A percentile compares a stretch with the other conserved stretches of the same genome.
Evolutionary conservation across 2,113 vertebrate species (phyloP).

Genomic region (Parotia lawesii): DNA sequence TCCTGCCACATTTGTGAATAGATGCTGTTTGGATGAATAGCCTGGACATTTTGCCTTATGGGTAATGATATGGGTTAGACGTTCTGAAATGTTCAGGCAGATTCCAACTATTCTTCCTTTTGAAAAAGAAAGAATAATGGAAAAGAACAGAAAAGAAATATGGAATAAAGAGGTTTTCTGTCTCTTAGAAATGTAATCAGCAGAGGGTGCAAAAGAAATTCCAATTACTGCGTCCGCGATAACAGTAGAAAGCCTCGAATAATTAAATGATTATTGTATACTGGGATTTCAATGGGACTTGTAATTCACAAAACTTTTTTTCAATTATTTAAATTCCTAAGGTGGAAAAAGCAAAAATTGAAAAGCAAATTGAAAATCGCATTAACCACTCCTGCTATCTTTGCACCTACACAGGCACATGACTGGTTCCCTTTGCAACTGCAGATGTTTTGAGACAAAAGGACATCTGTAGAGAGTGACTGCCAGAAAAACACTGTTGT

Average conservation of each 20-base stretch:
- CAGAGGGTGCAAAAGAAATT: background rate
- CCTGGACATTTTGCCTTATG: background rate
- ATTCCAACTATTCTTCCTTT: background rate
- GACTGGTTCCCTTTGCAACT: background rate
- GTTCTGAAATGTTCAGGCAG: background rate
- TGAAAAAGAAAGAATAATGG: background rate
- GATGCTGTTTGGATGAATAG: background rate
- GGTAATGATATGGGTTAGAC: background rate
- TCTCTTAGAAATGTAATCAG: background rate
- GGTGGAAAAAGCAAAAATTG: conserved; percentile 24
- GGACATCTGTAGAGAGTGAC: background rate
- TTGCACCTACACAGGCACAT: background rate
- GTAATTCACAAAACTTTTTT: conserved; percentile 44
- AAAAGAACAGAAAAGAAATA: background rate
- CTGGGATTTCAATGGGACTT: background rate
- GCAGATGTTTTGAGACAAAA: background rate
- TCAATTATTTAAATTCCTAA: conserved; percentile 43
- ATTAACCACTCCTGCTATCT: background rate
- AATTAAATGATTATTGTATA: conserved; percentile 57
- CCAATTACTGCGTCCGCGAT: background rate
- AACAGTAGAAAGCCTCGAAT: conserved; percentile 32
- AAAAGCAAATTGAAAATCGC: conserved; percentile 54
- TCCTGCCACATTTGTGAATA: background rate
- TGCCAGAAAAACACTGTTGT: background rate
- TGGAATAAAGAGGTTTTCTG: background rate